These are phyloP conservation scores for Trachelus troglodyta DNA, from an alignment of 2,888 invertebrate genomes.

Conservation along the genomic window DNA sequence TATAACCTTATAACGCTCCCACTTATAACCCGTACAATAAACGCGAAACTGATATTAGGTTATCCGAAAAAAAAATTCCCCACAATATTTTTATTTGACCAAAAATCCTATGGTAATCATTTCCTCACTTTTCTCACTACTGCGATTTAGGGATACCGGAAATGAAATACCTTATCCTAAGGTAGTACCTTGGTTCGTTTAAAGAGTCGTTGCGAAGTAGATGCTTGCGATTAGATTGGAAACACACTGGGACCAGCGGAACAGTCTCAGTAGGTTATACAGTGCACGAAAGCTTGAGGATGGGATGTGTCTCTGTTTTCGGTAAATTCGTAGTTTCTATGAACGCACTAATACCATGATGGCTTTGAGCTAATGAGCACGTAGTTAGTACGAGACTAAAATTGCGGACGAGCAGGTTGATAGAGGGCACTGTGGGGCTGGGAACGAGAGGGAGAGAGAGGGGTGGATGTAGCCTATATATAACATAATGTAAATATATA, in stretches of 20 bases:
- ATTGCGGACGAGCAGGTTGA: neutral
- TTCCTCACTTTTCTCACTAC: neutral
- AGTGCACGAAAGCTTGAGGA: neutral
- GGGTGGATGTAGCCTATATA: neutral
- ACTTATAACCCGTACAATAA: neutral
- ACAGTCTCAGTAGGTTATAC: neutral
- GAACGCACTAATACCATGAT: neutral
- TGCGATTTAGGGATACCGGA: neutral
- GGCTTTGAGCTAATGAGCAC: neutral
- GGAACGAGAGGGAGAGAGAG: neutral
- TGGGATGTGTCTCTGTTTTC: neutral
- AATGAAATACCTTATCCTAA: too few species aligned
- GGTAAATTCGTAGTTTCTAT: neutral
- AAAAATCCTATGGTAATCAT: neutral
- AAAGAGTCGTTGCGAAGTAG: neutral
- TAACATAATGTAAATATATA: neutral
- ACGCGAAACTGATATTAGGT: neutral
- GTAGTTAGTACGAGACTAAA: neutral
- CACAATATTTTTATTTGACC: neutral
- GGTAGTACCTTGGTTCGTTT: neutral
- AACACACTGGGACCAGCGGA: neutral
- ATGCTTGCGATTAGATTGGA: neutral
- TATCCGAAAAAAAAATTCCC: neutral
- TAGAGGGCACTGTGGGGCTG: neutral
- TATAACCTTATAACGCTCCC: neutral